These are phyloP conservation scores for Drosophila lini DNA, from an alignment of 1,140 invertebrate species.

Conservation along the genomic window DNA sequence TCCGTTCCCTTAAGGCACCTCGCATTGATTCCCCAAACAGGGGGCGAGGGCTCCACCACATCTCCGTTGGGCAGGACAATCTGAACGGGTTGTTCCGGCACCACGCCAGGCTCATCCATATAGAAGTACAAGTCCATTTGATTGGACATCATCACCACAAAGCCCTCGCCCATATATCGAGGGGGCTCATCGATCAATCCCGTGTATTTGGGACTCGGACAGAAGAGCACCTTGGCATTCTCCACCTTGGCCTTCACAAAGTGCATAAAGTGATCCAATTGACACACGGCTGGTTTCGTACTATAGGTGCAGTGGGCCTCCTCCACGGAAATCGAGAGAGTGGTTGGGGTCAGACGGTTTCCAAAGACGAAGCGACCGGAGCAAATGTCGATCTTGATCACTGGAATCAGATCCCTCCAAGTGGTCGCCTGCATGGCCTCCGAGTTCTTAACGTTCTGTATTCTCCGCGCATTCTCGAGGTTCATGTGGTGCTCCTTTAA, in stretches of 20 bases:
- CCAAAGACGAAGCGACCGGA: conserved; percentile 97
- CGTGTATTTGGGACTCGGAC: conserved; percentile 96
- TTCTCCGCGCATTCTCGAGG: conserved; percentile 86
- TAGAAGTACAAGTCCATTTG: conserved; percentile 98
- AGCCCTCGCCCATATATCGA: conserved; percentile 96
- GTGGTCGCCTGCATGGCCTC: conserved; percentile 92
- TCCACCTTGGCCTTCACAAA: conserved; percentile 97
- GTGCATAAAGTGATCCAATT: conserved; percentile 98
- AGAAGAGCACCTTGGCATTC: conserved; percentile 97
- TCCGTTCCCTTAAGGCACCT: conserved; percentile 98
- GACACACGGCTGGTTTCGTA: conserved; percentile 96
- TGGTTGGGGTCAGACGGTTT: conserved; percentile 97
- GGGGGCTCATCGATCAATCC: conserved; percentile 97
- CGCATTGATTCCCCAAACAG: conserved; percentile 97
- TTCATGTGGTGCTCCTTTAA: conserved; percentile 87
- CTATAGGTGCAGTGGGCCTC: conserved; percentile 98
- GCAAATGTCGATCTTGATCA: conserved; percentile 97
- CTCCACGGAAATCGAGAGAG: conserved; percentile 96
- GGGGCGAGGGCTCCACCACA: conserved; percentile 94
- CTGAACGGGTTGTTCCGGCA: conserved; percentile 95
- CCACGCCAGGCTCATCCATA: conserved; percentile 96
- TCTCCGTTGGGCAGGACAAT: conserved; percentile 97
- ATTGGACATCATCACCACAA: conserved; percentile 98
- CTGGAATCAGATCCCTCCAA: conserved; percentile 98
- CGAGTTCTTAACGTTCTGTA: conserved; percentile 87